Conservation (phyloP, 2,113 vertebrate species). For the Otocyon megalotis region DNA sequence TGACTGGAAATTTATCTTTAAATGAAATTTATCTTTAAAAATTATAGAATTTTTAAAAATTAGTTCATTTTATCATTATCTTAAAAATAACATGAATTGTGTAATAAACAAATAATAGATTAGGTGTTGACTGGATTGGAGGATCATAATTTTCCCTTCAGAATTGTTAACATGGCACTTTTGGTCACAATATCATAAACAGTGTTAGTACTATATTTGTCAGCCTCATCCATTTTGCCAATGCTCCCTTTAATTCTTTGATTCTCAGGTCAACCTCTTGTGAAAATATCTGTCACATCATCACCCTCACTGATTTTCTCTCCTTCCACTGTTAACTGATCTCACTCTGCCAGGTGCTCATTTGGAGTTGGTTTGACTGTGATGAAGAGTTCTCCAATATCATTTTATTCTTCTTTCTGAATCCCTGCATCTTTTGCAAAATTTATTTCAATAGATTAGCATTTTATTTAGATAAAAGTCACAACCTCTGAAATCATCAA, state of each 20-base stretch:
- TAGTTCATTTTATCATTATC: not conserved
- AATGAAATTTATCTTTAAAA: not conserved
- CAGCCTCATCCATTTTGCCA: not conserved
- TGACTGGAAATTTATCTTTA: not conserved
- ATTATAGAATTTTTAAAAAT: not conserved
- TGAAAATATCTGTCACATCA: not conserved
- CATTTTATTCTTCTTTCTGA: not conserved
- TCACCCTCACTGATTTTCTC: not conserved
- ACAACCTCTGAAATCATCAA: not conserved
- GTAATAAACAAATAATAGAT: not conserved
- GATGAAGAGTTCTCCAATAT: not conserved
- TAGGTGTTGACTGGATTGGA: not conserved
- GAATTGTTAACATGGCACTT: not conserved
- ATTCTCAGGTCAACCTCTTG: not conserved
- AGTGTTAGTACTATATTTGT: not conserved
- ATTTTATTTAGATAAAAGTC: conserved; percentile 48
- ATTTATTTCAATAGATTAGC: not conserved
- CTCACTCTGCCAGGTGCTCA: not conserved
- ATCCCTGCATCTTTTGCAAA: not conserved
- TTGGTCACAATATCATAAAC: not conserved
- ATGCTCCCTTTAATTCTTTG: not conserved
- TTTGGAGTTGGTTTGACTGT: not conserved
- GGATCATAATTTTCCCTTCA: not conserved
- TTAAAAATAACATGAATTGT: not conserved
- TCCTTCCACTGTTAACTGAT: not conserved